A percentile compares a stretch with the other conserved stretches of the same genome.
Evolutionary conservation across 2,888 invertebrate species (phyloP).

Genomic region (Acronicta aceris): DNA sequence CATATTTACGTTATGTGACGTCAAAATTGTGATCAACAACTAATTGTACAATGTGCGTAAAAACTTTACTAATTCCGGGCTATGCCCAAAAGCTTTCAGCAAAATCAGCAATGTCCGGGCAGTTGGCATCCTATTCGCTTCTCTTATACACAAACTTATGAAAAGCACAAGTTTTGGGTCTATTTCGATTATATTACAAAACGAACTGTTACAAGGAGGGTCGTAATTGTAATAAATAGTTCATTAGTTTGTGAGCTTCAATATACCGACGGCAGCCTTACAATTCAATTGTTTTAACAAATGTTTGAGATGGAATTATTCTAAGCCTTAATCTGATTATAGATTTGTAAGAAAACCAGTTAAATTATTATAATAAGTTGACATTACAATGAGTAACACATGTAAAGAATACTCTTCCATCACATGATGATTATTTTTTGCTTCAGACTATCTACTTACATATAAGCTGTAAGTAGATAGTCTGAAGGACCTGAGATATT

Average conservation of each 20-base stretch:
- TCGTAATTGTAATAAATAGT: conserved; percentile 36
- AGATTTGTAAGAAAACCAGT: no score
- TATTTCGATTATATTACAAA: conserved; percentile 41
- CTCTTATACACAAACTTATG: conserved; percentile 26
- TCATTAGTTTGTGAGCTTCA: conserved; percentile 32
- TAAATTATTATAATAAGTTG: no score
- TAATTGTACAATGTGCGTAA: conserved; percentile 14
- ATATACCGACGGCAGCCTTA: conserved; percentile 16
- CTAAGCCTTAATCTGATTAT: not conserved
- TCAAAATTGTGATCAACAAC: conserved; percentile 4
- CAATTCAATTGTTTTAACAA: conserved; percentile 33
- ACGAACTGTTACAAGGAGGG: conserved; percentile 31
- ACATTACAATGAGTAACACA: no score
- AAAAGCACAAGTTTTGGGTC: conserved; percentile 31
- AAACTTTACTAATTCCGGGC: conserved; percentile 29
- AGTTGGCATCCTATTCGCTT: conserved; percentile 10
- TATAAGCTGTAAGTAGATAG: no score
- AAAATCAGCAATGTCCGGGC: conserved; percentile 16
- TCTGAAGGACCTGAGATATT: no score
- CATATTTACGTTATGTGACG: not conserved
- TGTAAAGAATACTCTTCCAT: no score
- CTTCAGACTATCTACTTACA: no score
- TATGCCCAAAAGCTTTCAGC: conserved; percentile 20
- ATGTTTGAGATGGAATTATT: conserved; percentile 13
- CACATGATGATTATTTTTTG: no score